These are phyloP conservation scores for Panthera uncia DNA, from an alignment of 2,113 vertebrate species.

Conservation along the genomic window DNA sequence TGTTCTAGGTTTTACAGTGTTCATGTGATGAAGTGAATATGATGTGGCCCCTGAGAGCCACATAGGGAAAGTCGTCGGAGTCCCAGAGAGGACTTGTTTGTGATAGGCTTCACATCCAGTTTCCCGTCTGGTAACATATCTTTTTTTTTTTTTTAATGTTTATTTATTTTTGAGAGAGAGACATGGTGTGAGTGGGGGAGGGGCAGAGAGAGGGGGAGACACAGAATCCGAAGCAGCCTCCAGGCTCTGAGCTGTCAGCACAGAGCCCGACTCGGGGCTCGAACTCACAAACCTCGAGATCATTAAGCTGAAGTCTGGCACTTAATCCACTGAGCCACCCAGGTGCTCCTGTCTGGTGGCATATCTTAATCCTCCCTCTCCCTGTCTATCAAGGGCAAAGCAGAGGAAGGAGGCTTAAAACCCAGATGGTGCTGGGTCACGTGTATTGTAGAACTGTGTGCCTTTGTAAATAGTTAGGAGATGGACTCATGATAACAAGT, in stretches of 20 bases:
- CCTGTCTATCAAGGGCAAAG: not conserved
- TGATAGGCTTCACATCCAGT: not conserved
- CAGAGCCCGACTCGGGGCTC: no score
- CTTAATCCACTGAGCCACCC: no score
- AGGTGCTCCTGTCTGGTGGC: not conserved
- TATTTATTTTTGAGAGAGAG: no score
- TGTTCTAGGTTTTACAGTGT: not conserved
- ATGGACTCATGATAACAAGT: no score
- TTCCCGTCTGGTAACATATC: not conserved
- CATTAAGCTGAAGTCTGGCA: no score
- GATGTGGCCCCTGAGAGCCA: not conserved
- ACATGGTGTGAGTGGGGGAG: no score
- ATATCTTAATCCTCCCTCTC: not conserved
- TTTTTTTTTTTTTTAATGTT: no score
- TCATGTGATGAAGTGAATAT: no score
- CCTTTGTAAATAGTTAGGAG: not conserved
- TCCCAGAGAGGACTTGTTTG: not conserved
- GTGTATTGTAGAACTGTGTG: not conserved
- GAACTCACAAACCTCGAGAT: no score
- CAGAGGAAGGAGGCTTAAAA: not conserved
- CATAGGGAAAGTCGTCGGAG: fast-evolving
- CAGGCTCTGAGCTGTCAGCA: no score
- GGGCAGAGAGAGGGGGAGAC: no score
- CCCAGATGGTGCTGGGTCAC: not conserved
- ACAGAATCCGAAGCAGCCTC: no score